Evolutionary conservation across 2,888 invertebrate species (phyloP).

Genomic region (Aphodius sticticus): DNA sequence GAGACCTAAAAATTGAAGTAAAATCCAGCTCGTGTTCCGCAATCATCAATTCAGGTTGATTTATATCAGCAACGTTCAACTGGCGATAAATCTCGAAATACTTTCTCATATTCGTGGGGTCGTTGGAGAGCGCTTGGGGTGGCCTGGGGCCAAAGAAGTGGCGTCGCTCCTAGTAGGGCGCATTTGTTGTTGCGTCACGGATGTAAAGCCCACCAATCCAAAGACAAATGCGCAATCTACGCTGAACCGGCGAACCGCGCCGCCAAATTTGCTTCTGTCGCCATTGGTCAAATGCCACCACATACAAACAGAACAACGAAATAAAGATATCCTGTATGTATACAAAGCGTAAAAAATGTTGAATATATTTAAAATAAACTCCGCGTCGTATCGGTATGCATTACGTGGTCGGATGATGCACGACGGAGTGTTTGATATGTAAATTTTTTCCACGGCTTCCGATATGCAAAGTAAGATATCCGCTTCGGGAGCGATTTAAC

Average conservation of each 20-base stretch:
- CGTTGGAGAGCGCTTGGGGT: neutral
- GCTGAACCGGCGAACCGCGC: neutral
- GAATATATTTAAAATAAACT: neutral
- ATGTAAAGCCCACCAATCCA: slow-evolving; percentile 34
- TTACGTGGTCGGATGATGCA: neutral
- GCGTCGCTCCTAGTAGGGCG: slow-evolving; percentile 43
- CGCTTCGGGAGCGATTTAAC: neutral
- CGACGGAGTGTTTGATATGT: neutral
- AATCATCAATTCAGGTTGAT: slow-evolving; percentile 47
- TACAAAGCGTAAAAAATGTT: neutral
- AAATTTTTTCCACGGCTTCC: neutral
- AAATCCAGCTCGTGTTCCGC: slow-evolving; percentile 43
- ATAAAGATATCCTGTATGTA: too few relatives aligned
- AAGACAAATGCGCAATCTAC: slow-evolving; percentile 14
- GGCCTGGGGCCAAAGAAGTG: slow-evolving; percentile 39
- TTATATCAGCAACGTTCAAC: slow-evolving; percentile 43
- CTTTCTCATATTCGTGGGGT: slow-evolving; percentile 47
- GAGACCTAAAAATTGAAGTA: slow-evolving; percentile 35
- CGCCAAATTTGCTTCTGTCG: neutral
- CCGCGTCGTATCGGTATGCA: neutral
- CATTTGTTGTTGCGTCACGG: slow-evolving; percentile 46
- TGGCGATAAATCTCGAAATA: slow-evolving; percentile 49
- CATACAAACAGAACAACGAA: too few relatives aligned
- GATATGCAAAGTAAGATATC: neutral
- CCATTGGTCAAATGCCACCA: neutral